These are phyloP conservation scores for Chlorospingus flavigularis DNA, from an alignment of 2,797 vertebrate genomes.

Conservation along the genomic window DNA sequence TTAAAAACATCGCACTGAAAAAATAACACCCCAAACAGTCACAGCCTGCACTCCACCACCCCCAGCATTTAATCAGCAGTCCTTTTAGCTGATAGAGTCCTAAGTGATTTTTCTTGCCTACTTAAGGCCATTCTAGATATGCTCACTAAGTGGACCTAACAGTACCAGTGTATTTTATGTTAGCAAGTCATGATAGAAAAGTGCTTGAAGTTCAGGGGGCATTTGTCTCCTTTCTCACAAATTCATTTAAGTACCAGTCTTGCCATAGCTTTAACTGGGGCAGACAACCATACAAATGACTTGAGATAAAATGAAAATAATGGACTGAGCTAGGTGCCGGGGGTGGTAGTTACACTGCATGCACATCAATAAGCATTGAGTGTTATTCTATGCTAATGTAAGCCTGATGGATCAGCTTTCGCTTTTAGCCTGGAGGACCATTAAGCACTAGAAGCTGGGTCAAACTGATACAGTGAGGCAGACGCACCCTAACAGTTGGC, in stretches of 20 bases:
- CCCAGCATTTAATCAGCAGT: constrained; percentile 70
- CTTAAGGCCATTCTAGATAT: constrained; percentile 68
- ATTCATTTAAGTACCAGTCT: constrained; percentile 82
- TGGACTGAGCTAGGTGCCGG: constrained; percentile 80
- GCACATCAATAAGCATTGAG: constrained; percentile 90
- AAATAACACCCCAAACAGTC: constrained; percentile 36
- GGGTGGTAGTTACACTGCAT: constrained; percentile 83
- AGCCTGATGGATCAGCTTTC: constrained; percentile 91
- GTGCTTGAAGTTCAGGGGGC: constrained; percentile 89
- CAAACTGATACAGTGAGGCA: constrained; percentile 80
- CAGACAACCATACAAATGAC: constrained; percentile 84
- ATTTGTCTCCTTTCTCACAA: constrained; percentile 78
- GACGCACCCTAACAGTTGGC: constrained; percentile 70
- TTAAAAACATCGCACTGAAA: constrained; percentile 65
- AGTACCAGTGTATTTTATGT: constrained; percentile 73
- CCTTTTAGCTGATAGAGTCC: constrained; percentile 67
- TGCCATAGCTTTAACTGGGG: constrained; percentile 81
- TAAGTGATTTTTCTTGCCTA: constrained; percentile 63
- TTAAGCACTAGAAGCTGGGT: constrained; percentile 86
- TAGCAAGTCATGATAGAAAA: constrained; percentile 77
- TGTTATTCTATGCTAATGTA: constrained; percentile 91
- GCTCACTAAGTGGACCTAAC: constrained; percentile 70
- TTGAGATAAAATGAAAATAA: constrained; percentile 87
- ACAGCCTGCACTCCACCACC: background rate
- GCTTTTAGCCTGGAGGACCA: constrained; percentile 91